phyloP scores from a whole-genome alignment of 2,888 invertebrate genomes.

The Ophion ellenae region DNA sequence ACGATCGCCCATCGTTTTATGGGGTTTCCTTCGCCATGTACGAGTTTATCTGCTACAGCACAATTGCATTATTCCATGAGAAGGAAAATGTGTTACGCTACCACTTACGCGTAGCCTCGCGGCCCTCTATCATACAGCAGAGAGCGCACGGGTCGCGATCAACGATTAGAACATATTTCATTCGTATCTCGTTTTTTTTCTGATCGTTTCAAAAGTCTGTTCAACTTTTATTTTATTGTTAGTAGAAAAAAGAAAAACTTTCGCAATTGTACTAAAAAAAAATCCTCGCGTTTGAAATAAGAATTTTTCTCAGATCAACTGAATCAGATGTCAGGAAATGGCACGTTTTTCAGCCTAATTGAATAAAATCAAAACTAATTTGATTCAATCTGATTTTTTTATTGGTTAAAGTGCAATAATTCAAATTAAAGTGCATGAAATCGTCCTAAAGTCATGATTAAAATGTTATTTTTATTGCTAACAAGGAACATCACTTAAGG shows the following conservation, averaged over 20 bases:
- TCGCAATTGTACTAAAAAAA: neutral
- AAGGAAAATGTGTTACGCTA: constrained; percentile 23
- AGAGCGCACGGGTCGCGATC: neutral
- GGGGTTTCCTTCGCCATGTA: neutral
- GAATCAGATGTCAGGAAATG: too few species aligned
- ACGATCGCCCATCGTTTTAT: constrained; percentile 24
- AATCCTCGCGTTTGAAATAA: too few species aligned
- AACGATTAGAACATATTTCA: neutral
- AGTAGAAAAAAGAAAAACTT: neutral
- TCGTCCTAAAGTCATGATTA: too few species aligned
- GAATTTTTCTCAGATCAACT: too few species aligned
- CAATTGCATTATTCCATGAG: constrained; percentile 29
- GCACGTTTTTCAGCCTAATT: too few species aligned
- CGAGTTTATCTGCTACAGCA: constrained; percentile 25
- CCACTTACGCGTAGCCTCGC: neutral
- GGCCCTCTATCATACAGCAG: neutral
- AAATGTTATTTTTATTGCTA: too few species aligned
- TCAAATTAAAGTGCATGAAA: too few species aligned
- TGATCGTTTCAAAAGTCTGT: neutral
- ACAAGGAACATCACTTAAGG: too few species aligned
- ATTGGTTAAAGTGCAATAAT: too few species aligned
- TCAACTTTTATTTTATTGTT: neutral
- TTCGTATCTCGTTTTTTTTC: neutral
- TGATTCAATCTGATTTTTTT: too few species aligned
- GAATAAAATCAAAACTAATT: too few species aligned